Evolutionary conservation across 37 sponge, comb jelly and placozoan genomes (phyloP), one percentile per base, ranked within the genome.

Genomic region (Tethya wilhelma): DNA sequence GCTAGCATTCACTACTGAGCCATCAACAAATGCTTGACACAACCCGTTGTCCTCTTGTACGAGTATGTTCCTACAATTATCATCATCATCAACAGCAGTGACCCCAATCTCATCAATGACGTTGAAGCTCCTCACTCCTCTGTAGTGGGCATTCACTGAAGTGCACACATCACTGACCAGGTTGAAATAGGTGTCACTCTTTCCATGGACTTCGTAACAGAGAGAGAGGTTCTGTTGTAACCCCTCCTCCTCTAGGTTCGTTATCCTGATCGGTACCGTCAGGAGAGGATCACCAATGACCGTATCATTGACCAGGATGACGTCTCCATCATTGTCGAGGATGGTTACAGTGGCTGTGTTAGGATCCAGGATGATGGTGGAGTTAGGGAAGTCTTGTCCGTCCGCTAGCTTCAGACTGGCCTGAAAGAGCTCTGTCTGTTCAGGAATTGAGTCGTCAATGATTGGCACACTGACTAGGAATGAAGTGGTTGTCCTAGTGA

Each of bases 131-230:
- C 8, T 33, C 60, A 76, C 79, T 0, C 59, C 31, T 6, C 39
- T n/a, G 43, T 86, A 86, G 49, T 70, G 32, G 41, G 78, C 79
- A 45, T 78, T 78, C 56, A 86, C 79, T 8, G 78, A 78, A 5
- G 71, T 71, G 40, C 86, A 86, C 28, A 44, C 62, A 30, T 86
- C 79, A 1, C 77, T 74, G 34, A 86, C 57, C 34, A 86, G 56
- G 56, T 86, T 86, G 73, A 86, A 86, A 64, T 71, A 59, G 3
- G 5, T 60, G 63, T 72, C 60, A 25, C 74, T 42, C 1, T 43
- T 33, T 2, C 86, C 86, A 31, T 78, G 79, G 17, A 86, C 68
- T 67, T 86, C 86, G 31, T 78, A 86, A 44, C 86, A 86, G 38
- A 86, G 86, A 0, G 79, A 78, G 32, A 60, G 6, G 63, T n/a